A percentile compares a stretch with the other conserved stretches of the same genome.
Evolutionary conservation across 2,888 invertebrate genomes (phyloP).

Genomic region (Rotaria socialis): DNA sequence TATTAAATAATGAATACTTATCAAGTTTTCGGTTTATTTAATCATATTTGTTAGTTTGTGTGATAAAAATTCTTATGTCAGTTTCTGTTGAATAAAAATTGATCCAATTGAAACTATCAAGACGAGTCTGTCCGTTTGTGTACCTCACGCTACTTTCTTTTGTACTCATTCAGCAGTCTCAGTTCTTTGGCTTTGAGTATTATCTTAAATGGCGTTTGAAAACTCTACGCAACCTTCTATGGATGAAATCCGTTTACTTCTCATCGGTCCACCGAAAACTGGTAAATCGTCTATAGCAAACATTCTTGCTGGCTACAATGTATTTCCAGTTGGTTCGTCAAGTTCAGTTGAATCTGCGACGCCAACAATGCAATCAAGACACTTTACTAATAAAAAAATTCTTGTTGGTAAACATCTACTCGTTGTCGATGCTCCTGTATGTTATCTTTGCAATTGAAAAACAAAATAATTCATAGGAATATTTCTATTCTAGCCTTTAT

Average conservation of each 20-base stretch:
- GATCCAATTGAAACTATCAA: neutral
- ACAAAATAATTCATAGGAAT: neutral
- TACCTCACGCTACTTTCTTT: neutral
- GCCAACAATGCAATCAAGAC: slow-evolving; percentile 6
- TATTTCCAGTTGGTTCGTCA: neutral
- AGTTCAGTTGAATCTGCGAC: slow-evolving; percentile 27
- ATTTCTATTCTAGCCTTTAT: neutral
- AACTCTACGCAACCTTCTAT: neutral
- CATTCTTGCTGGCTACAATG: slow-evolving; percentile 18
- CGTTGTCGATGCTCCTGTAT: slow-evolving; percentile 8
- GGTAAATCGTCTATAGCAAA: slow-evolving; percentile 11
- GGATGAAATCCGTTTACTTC: slow-evolving; percentile 16
- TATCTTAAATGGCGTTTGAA: neutral
- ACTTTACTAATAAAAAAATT: slow-evolving; percentile 25
- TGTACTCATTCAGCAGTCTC: too few species aligned
- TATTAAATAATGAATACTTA: neutral
- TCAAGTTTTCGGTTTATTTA: neutral
- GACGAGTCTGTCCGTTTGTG: neutral
- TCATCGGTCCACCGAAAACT: slow-evolving; percentile 10
- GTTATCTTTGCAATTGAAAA: neutral
- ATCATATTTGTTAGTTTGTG: neutral
- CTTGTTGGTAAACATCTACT: slow-evolving; percentile 3
- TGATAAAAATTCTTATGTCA: neutral
- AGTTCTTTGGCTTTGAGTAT: neutral
- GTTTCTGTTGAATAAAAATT: neutral